Evolutionary conservation across 2,113 vertebrate genomes (phyloP).

Genomic region (Ciconia stormi): DNA sequence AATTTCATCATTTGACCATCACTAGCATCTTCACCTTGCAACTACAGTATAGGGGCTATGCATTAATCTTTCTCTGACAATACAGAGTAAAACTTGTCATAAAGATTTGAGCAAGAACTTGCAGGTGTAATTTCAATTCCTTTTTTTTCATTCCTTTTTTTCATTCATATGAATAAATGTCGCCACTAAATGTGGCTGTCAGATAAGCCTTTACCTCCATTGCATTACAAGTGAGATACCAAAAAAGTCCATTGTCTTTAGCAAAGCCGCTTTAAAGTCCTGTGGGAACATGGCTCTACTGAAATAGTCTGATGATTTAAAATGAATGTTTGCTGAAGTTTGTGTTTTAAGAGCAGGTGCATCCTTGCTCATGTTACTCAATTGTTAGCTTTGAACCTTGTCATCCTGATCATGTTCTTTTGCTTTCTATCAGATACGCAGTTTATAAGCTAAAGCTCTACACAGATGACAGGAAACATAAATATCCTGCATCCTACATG

Average conservation of each 20-base stretch:
- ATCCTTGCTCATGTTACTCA: constrained; percentile 19
- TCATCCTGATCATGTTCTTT: neutral
- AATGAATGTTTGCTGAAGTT: neutral
- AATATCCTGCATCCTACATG: neutral
- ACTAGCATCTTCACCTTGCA: neutral
- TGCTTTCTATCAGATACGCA: neutral
- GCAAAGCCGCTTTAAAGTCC: neutral
- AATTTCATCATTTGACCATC: neutral
- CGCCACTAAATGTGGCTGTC: neutral
- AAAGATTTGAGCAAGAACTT: neutral
- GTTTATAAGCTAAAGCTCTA: neutral
- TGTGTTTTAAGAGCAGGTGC: constrained; percentile 17
- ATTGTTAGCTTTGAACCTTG: neutral
- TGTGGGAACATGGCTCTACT: neutral
- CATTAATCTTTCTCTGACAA: neutral
- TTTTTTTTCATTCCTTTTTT: neutral
- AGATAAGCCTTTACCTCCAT: neutral
- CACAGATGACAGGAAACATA: neutral
- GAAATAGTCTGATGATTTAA: neutral
- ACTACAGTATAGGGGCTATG: neutral
- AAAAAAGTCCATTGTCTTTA: neutral
- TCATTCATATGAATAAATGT: no score
- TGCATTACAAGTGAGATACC: neutral
- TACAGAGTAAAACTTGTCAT: neutral
- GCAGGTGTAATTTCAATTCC: neutral